Base-by-base conservation (phyloP, 2,888 invertebrate genomes). In the Argynnis bischoffii region DNA sequence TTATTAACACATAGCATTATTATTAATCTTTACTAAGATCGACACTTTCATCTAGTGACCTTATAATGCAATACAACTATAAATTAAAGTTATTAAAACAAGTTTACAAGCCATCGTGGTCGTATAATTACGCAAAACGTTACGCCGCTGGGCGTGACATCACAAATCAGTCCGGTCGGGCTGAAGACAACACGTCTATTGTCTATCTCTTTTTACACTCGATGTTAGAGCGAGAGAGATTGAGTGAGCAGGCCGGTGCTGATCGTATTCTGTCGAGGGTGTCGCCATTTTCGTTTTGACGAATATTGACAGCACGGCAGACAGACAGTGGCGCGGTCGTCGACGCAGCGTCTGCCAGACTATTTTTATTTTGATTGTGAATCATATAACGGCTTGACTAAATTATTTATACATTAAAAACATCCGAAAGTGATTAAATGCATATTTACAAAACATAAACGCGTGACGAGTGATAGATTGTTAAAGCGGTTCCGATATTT, bases 271-370 rank as follows among this genome's bases (percentile, higher is more conserved):
- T 85, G 90, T 90, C 90, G 92, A 91, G 91, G 94, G 94, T 94
- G 94, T 94, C 94, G 95, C 95, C 95, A 95, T 95, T 94, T 95
- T 94, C 94, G 85, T 91, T 94, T 94, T 95, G 94, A 95, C 94
- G 95, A 95, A 95, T 95, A 95, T 95, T 95, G 95, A 95, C 94
- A 95, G 94, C 94, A 78, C 85, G 86, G 89, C 91, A 92, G 92
- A 91, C 91, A 92, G 91, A 91, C 91, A 90, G 91, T 84, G 87
- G 88, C 89, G 90, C 90, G 90, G 87, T 80, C 85, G 88, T 87
- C 88, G 92, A 91, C 90, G 85, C 86, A 87, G 88, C 90, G 90
- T 92, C 91, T 91, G 82, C 84, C 80, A 80, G 81, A 87, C 84
- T 90, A 91, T 92, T 92, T 92, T 92, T 92, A 92, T 92, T 92